Evolutionary conservation across 2,888 invertebrate species (phyloP).

Genomic region (Drosophila cognata): DNA sequence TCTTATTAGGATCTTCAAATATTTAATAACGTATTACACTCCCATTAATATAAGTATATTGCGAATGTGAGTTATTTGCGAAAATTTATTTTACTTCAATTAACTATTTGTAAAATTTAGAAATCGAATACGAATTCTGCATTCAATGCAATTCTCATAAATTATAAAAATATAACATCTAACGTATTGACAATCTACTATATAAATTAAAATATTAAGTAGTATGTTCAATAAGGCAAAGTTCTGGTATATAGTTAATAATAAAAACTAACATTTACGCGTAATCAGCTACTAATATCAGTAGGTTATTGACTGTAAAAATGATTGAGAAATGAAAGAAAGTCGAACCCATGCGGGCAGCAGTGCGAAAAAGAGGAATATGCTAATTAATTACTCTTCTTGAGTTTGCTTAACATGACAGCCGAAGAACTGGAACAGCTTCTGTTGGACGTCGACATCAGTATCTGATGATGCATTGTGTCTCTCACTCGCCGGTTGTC

Average conservation of each 20-base stretch:
- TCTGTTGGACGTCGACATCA: constrained; percentile 50
- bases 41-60: neutral
- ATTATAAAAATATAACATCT: neutral
- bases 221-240: neutral
- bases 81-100: neutral
- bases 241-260: neutral
- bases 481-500: constrained; percentile 39
- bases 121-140: neutral
- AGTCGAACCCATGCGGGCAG: constrained; percentile 24
- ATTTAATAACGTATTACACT: neutral
- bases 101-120: neutral
- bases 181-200: neutral
- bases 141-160: neutral
- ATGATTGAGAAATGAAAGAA: constrained; percentile 15
- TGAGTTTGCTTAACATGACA: constrained; percentile 34
- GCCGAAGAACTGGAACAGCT: constrained; percentile 58
- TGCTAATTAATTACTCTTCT: constrained; percentile 46
- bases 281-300: constrained; percentile 1
- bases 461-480: constrained; percentile 14
- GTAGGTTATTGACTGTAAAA: constrained; percentile 13
- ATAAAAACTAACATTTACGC: neutral
- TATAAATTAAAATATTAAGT: neutral
- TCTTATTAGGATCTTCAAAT: neutral
- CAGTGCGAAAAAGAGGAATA: constrained; percentile 28
- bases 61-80: neutral